Evolutionary conservation across 2,888 invertebrate genomes (phyloP).

Genomic region (Cylindroiulus punctatus): DNA sequence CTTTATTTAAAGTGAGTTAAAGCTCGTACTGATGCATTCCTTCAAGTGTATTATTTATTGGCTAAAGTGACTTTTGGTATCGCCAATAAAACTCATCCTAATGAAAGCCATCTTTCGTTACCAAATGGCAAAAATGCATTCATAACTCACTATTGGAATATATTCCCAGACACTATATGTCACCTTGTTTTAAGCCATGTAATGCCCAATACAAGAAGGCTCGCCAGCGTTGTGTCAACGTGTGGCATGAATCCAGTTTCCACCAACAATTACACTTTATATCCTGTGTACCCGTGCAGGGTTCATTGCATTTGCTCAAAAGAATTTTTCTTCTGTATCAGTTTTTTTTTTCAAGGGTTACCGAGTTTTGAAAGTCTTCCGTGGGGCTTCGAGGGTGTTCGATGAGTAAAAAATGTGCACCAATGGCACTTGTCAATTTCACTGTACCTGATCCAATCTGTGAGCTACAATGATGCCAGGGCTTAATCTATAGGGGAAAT

Average conservation of each 20-base stretch:
- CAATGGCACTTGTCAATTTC: conserved; percentile 49
- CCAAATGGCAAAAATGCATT: too few relatives aligned
- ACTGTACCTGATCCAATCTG: conserved; percentile 48
- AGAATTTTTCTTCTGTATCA: conserved; percentile 9
- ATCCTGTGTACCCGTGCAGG: conserved; percentile 25
- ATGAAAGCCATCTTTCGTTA: too few relatives aligned
- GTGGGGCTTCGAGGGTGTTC: not conserved
- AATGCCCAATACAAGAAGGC: not conserved
- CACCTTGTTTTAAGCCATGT: not conserved
- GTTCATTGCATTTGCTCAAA: conserved; percentile 11
- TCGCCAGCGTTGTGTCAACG: not conserved
- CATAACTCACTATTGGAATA: too few relatives aligned
- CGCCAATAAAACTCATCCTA: too few relatives aligned
- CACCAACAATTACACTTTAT: conserved; percentile 50
- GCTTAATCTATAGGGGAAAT: conserved; percentile 50
- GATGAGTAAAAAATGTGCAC: conserved; percentile 21
- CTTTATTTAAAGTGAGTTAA: too few relatives aligned
- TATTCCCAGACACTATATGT: not conserved
- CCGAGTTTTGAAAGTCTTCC: conserved; percentile 23
- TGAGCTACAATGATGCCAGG: conserved; percentile 31
- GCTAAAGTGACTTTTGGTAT: too few relatives aligned
- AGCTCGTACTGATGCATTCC: too few relatives aligned
- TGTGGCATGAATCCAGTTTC: conserved; percentile 1
- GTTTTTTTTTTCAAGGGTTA: conserved; percentile 23
- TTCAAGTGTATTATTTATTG: too few relatives aligned